Evolutionary conservation across 2,797 vertebrate species (phyloP), one percentile per base, ranked within the genome.

Genomic region (Moxostoma hubbsi): DNA sequence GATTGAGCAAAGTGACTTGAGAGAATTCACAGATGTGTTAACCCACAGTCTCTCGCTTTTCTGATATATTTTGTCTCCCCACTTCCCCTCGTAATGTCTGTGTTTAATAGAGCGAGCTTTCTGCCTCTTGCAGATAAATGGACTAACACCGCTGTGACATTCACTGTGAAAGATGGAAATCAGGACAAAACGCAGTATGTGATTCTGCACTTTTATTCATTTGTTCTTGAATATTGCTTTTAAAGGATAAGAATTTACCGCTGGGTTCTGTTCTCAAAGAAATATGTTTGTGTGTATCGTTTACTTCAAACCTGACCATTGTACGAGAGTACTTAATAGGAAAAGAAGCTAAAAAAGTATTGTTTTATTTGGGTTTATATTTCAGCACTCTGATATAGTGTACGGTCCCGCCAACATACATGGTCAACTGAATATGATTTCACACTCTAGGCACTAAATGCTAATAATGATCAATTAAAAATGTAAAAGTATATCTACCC

Each of bases 1-100:
- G 89, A 89, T 89, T 90, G 89, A 90, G 89, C 85, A 88, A 85
- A 76, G 87, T 90, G 87, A 91, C 87, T 87, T 66, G 11, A 85
- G 82, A 82, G 83, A 55, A 69, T 75, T 73, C 46, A 50, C 54
- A 80, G 66, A 81, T 77, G 80, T 86, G 80, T 86, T 85, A 81
- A 87, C 83, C 50, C 47, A 61, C 75, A 64, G 43, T 57, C 16
- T 57, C 16, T 47, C 79, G 65, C 74, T 81, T 77, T 83, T 84
- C 71, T 7, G 4, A 43, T 4, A 46, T 50, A 18, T 74, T 54
- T 64, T 9, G n/a, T 54, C 72, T 16, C 6, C n/a, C 59, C 49
- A 43, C 12, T 5, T 61, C 24, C 24, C 24, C 24, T 24, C 58
- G 9, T 59, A 51, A 53, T 50, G 12, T 73, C 46, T 9, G 5